phyloP scores from a whole-genome alignment of 2,113 vertebrate species.

The Spilogale gracilis region DNA sequence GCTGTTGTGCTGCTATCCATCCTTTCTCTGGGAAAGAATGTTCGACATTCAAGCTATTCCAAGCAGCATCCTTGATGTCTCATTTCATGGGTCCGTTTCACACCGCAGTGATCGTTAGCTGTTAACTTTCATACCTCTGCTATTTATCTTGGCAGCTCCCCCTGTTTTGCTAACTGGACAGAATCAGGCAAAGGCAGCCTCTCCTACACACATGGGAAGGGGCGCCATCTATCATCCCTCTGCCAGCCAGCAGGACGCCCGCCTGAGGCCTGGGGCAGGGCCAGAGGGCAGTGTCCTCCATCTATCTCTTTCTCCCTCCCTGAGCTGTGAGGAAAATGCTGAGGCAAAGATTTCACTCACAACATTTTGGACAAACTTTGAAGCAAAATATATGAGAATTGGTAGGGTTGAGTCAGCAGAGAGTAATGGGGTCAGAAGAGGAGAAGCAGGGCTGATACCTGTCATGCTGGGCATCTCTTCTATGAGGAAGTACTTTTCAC shows the following conservation, averaged over 20 bases:
- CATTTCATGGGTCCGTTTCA: slow-evolving; percentile 87
- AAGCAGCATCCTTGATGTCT: slow-evolving; percentile 89
- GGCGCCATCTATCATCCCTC: slow-evolving; percentile 62
- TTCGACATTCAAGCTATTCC: slow-evolving; percentile 88
- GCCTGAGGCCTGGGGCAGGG: slow-evolving; percentile 66
- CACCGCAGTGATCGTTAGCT: slow-evolving; percentile 84
- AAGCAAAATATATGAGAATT: slow-evolving; percentile 33
- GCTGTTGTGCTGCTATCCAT: slow-evolving; percentile 67
- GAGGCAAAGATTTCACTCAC: slow-evolving; percentile 59
- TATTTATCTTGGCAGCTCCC: slow-evolving; percentile 86
- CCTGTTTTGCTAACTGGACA: slow-evolving; percentile 86
- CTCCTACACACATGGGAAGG: slow-evolving; percentile 63
- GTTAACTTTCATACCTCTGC: slow-evolving; percentile 86
- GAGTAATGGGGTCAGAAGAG: not conserved
- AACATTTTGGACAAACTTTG: not conserved
- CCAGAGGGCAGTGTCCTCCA: not conserved
- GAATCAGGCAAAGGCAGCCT: slow-evolving; percentile 77
- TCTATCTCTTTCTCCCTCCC: slow-evolving; percentile 26
- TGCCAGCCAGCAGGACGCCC: slow-evolving; percentile 73
- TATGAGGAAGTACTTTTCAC: not conserved
- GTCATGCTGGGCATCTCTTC: not conserved
- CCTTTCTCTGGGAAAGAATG: slow-evolving; percentile 89
- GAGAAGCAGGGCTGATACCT: not conserved
- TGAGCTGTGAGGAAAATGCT: slow-evolving; percentile 50
- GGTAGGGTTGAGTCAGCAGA: not conserved